Evolutionary conservation across 2,888 invertebrate species (phyloP).

Genomic region (Stramonita haemastoma): DNA sequence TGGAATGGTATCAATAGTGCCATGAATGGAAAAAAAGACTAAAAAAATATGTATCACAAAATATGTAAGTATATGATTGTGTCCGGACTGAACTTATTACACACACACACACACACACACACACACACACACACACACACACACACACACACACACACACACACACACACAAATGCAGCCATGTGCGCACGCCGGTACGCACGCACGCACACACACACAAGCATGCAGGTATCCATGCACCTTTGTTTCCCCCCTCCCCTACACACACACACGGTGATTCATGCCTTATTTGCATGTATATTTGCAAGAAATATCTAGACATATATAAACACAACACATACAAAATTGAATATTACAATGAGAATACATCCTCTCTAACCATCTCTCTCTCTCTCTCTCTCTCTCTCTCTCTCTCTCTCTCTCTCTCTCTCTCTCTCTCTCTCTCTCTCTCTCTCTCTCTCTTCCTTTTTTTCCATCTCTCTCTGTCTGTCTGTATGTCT

Average conservation of each 20-base stretch:
- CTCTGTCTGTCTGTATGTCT: too few species aligned
- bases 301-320: background rate
- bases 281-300: background rate
- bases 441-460: too few species aligned
- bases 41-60: background rate
- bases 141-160: slow-evolving; percentile 6
- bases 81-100: background rate
- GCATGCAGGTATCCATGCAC: background rate
- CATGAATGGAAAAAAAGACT: background rate
- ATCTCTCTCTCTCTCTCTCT: too few species aligned
- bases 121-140: slow-evolving; percentile 21
- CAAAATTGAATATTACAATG: background rate
- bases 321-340: background rate
- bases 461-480: too few species aligned
- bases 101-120: background rate
- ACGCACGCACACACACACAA: background rate
- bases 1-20: too few species aligned
- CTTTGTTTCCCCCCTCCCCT: background rate
- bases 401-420: too few species aligned
- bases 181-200: background rate
- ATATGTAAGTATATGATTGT: background rate
- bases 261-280: background rate
- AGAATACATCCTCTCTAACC: too few species aligned
- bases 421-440: too few species aligned
- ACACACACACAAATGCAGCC: background rate